Conservation (phyloP, 2,888 invertebrate genomes). For the Euphydryas editha region DNA sequence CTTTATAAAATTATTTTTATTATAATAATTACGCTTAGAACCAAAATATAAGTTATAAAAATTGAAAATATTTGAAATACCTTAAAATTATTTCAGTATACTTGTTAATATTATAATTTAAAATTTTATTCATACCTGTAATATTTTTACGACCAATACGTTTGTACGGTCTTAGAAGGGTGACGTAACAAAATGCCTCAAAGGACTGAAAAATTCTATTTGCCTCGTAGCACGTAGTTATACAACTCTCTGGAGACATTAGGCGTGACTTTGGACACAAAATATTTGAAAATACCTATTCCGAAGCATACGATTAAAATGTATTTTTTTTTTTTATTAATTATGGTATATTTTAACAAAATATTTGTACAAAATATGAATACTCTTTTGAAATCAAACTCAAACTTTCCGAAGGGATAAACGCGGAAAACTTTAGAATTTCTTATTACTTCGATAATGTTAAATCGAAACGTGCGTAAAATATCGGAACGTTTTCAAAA, state of each 20-base stretch:
- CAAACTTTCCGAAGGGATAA: conserved; percentile 6
- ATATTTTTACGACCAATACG: no score
- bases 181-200: conserved; percentile 1
- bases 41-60: no score
- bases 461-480: conserved; percentile 12
- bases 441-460: conserved; percentile 21
- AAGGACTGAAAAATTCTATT: background rate
- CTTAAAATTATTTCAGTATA: no score
- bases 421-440: conserved; percentile 15
- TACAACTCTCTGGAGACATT: no score
- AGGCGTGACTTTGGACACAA: no score
- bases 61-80: no score
- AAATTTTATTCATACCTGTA: no score
- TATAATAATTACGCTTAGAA: no score
- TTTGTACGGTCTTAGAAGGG: background rate
- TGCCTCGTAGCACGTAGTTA: background rate
- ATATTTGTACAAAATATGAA: background rate
- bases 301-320: no score
- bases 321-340: background rate
- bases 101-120: no score
- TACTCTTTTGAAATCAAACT: background rate
- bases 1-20: no score
- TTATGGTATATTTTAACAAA: background rate
- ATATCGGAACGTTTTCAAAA: background rate
- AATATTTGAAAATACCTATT: no score